Conservation (phyloP, 1,140 invertebrate genomes). For the Drosophila leontia region DNA sequence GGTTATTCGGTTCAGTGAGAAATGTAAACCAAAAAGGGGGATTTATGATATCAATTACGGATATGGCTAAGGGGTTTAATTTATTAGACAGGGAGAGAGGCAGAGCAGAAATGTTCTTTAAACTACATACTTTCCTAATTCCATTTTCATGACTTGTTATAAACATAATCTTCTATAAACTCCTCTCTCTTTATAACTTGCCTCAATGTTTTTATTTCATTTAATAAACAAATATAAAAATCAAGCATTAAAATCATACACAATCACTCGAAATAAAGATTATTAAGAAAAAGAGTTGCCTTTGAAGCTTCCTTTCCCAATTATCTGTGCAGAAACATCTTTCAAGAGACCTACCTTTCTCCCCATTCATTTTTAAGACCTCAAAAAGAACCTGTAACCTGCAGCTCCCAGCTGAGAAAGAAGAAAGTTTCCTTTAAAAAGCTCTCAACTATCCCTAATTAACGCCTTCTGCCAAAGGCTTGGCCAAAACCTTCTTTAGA, state of each 20-base stretch:
- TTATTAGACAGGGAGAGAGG: not conserved
- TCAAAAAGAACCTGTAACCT: not conserved
- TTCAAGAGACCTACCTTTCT: slow-evolving; percentile 23
- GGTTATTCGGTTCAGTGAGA: not conserved
- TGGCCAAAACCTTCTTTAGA: slow-evolving; percentile 23
- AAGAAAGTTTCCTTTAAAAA: slow-evolving; percentile 25
- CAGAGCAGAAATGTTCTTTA: no score
- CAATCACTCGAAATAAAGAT: not conserved
- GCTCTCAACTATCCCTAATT: slow-evolving; percentile 45
- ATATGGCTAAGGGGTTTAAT: not conserved
- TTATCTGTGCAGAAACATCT: slow-evolving; percentile 6
- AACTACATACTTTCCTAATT: not conserved
- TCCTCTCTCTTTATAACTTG: not conserved
- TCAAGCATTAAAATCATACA: not conserved
- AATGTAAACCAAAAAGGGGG: not conserved
- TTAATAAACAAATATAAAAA: not conserved
- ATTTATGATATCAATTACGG: slow-evolving; percentile 23
- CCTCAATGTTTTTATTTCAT: not conserved
- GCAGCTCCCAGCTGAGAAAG: not conserved
- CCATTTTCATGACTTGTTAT: not conserved
- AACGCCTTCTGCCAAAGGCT: slow-evolving; percentile 36
- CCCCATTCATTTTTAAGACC: slow-evolving; percentile 38
- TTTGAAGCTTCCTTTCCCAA: slow-evolving; percentile 22
- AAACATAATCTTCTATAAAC: not conserved
- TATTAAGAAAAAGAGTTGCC: not conserved